Base-by-base conservation (phyloP, 2,888 invertebrate genomes). In the Pyrrhosoma nymphula region DNA sequence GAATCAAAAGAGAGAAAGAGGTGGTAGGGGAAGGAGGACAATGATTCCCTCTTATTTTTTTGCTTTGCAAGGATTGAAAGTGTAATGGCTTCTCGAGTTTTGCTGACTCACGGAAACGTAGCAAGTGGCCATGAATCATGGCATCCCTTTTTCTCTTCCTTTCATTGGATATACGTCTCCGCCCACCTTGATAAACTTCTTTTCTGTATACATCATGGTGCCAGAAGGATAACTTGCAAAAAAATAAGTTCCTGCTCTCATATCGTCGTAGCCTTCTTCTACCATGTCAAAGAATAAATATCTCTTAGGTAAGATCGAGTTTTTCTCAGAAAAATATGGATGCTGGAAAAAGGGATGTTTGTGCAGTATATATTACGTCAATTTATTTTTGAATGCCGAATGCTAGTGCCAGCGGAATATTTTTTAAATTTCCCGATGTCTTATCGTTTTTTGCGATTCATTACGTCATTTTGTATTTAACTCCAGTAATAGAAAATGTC, bases 31-130 rank as follows among this genome's bases (percentile, higher is more conserved):
- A 18, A 30, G 82, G n/a, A 18, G 35, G 82, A 35, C 69, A 82
- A 82, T 82, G 82, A 82, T 14, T 82, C 26, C 82, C 12, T 20
- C 60, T 60, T 1, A 56, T 75, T 82, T 82, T 82, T 35, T 82
- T 82, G 69, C 26, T 60, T 69, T 6, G 35, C 82, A 26, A 26
- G 82, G 82, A 82, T 35, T 82, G 82, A 82, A 35, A 82, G 82
- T 82, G 82, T 82, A 82, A 35, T 82, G 82, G 30, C 82, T 35
- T 82, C 82, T 35, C 60, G 18, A 82, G 82, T 82, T 82, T 82
- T 82, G 82, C 82, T 82, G 82, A 82, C 82, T 82, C 82, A 82
- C 35, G 82, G 82, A 82, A 82, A 82, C 82, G 30, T 35, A 82
- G 82, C 82, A 82, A 35, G 30, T 82, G 30, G 82, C 82, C 82